Evolutionary conservation across 2,797 vertebrate species (phyloP).

Genomic region (Thunnus albacares): DNA sequence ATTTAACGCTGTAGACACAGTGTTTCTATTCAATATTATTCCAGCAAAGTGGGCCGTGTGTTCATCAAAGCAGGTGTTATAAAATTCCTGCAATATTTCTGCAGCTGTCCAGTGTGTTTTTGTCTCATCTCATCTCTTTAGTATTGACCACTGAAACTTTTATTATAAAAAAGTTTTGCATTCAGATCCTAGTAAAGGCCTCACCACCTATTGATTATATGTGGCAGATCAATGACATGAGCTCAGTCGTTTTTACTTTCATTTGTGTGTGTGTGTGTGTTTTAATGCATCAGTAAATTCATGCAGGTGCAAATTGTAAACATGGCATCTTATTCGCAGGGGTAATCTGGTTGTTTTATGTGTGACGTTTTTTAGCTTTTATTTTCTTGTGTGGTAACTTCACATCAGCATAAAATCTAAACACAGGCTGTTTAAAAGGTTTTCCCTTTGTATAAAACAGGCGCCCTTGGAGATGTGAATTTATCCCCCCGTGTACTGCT

Average conservation of each 20-base stretch:
- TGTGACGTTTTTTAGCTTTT: neutral
- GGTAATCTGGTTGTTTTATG: neutral
- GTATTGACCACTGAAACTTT: too few relatives aligned
- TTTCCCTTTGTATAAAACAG: conserved; percentile 49
- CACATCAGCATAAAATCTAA: neutral
- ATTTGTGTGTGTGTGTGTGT: neutral
- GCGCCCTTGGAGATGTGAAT: conserved; percentile 23
- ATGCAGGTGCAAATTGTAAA: neutral
- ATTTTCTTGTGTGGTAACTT: neutral
- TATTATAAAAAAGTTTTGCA: too few relatives aligned
- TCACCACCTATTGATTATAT: neutral
- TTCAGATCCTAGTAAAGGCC: too few relatives aligned
- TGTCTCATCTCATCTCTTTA: too few relatives aligned
- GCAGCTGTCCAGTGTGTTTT: too few relatives aligned
- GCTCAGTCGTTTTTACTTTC: neutral
- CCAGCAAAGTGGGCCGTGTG: too few relatives aligned
- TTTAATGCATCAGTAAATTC: neutral
- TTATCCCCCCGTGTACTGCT: conserved; percentile 47
- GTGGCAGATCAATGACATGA: neutral
- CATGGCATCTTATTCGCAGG: neutral
- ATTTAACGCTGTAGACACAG: too few relatives aligned
- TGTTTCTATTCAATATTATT: neutral
- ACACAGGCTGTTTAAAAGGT: neutral
- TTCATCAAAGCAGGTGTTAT: neutral
- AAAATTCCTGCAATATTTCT: neutral